phyloP scores from a whole-genome alignment of 2,888 invertebrate species.

The Lepidonotus clava region DNA sequence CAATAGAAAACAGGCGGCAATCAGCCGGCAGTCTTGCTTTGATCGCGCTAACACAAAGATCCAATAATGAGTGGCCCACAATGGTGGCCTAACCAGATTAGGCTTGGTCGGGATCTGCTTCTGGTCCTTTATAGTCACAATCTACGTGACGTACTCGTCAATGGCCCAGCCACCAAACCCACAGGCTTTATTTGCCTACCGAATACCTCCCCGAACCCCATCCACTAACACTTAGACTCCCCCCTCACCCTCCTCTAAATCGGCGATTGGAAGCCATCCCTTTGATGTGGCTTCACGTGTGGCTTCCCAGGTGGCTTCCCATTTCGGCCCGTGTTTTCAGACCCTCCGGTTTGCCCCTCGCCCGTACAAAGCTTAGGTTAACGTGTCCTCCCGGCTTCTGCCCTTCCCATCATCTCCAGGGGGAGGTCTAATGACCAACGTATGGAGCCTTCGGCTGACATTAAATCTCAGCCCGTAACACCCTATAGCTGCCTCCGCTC shows the following conservation, averaged over 20 bases:
- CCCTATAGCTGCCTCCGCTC: too few relatives aligned
- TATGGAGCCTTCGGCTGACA: too few relatives aligned
- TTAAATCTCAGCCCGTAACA: too few relatives aligned
- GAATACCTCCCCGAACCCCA: background rate
- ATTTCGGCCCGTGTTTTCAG: too few relatives aligned
- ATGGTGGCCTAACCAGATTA: conserved; percentile 28
- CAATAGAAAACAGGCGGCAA: conserved; percentile 43
- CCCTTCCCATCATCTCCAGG: too few relatives aligned
- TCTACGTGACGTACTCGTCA: background rate
- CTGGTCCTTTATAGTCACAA: conserved; percentile 20
- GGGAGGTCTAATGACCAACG: too few relatives aligned
- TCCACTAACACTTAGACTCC: background rate
- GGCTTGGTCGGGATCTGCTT: conserved; percentile 13
- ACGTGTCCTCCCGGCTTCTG: too few relatives aligned
- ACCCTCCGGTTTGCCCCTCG: too few relatives aligned
- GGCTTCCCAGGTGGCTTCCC: conserved; percentile 41
- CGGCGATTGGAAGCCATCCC: background rate
- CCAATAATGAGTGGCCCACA: conserved; percentile 28
- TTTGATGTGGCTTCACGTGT: conserved; percentile 25
- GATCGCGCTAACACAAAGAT: conserved; percentile 38
- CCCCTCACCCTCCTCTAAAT: background rate
- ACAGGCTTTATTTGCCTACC: conserved; percentile 27
- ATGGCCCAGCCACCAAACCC: background rate
- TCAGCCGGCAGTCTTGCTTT: conserved; percentile 9
- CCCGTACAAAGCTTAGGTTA: too few relatives aligned